phyloP scores from a whole-genome alignment of 2,888 invertebrate genomes.

The Trimorus sp. region DNA sequence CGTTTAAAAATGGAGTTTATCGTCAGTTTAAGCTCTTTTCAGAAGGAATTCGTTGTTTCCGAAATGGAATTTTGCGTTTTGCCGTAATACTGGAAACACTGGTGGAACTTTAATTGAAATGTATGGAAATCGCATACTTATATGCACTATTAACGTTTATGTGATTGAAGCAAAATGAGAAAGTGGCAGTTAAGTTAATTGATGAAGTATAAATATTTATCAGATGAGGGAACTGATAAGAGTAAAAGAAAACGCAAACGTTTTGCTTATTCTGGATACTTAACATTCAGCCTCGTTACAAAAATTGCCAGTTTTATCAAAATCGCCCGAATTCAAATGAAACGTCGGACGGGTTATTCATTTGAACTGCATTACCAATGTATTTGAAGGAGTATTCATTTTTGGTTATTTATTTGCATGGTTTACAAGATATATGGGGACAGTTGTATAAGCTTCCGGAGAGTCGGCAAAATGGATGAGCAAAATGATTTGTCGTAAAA shows the following conservation, averaged over 20 bases:
- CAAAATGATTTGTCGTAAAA: neutral
- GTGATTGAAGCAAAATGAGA: no score
- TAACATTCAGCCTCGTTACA: neutral
- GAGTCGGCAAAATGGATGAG: conserved; percentile 15
- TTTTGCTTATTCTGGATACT: no score
- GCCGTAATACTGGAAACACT: no score
- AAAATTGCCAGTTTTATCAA: neutral
- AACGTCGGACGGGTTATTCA: conserved; percentile 12
- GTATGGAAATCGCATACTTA: no score
- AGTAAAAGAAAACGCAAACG: no score
- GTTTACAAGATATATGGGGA: conserved; percentile 26
- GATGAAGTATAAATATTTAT: conserved; percentile 5
- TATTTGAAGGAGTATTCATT: conserved; percentile 22
- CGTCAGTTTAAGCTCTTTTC: no score
- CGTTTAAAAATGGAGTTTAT: no score
- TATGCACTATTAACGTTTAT: neutral
- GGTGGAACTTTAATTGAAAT: no score
- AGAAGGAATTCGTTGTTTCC: no score
- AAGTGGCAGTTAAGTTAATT: conserved; percentile 4
- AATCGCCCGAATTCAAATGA: conserved; percentile 5
- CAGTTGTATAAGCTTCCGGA: conserved; percentile 27
- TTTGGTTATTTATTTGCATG: conserved; percentile 33
- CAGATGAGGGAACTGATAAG: neutral
- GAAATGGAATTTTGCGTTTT: no score
- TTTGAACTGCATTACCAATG: conserved; percentile 17